Evolutionary conservation across 2,113 vertebrate genomes (phyloP), one percentile per base, ranked within the genome.

Genomic region (Dissostichus mawsoni): DNA sequence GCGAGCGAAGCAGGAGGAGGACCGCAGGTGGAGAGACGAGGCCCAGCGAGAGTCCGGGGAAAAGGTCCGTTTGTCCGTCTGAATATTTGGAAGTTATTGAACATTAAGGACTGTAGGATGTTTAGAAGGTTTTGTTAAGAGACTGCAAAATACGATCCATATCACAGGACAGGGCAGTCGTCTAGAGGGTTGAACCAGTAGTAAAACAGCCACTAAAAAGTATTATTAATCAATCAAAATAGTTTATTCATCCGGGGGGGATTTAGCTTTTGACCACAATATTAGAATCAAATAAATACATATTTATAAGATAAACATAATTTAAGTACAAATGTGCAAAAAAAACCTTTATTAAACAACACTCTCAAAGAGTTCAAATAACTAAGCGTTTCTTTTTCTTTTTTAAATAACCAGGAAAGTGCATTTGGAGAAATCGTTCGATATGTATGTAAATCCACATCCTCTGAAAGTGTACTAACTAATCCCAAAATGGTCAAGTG

Each of bases 11-110:
- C 98, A 97, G 92, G 97, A 99, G 87, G 97, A 97, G 84, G 97
- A 96, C 78, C 95, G 96, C 20, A 95, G 95, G 50, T 96, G 95
- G 92, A 96, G 96, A 90, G 98, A 98, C 94, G 98, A 98, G 92
- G 92, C 89, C 65, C 93, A 94, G 29, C 94, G 97, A 87, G 97
- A 98, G 80, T 92, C 97, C 0, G 97, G 97, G 77, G 98, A 98
- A 92, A 99, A 99, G 98, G 98, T 99, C 90, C n/a, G 88, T 89
- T 12, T 69, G 76, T 86, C 58, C 64, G 66, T 66, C 61, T 9
- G 41, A 79, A 36, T 16, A 6, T 20, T 6, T 7, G 2, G 57
- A 41, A 70, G 3, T 20, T 67, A 2, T 25, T n/a, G n/a, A 58
- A 44, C 53, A 41, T 16, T 0, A 56, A 62, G 16, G n/a, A 11